Base-by-base conservation (phyloP, 2,888 invertebrate genomes). In the Thera britannica region DNA sequence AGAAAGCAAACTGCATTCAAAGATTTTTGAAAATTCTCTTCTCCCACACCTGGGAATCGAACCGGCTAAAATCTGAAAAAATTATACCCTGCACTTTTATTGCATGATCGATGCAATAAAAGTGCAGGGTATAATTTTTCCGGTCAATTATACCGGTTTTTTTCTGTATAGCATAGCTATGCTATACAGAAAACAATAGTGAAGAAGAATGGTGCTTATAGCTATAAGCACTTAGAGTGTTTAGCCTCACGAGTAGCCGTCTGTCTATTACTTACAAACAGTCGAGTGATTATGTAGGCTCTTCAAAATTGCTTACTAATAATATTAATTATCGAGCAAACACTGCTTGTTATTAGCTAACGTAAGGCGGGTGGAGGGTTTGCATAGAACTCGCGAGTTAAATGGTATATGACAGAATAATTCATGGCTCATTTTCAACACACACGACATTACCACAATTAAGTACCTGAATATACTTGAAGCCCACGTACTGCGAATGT, bases 361-460 rank as follows among this genome's bases (percentile, higher is more conserved):
- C 62, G 62, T 58, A 34, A 52, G 38, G 36, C 34, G 41, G 57
- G 52, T 54, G 57, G 61, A 38, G 11, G 49, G 49, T 62, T 67
- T 58, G 38, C 11, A 62, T 48, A 38, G 59, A 65, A 55, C 59
- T 62, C 23, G 34, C 62, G 54, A 59, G 35, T 55, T 54, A 65
- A 44, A 58, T 58, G 58, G 58, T 35, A 58, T 54, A 36, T 36
- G 35, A 4, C 36, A 55, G 54, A 55, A 36, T 55, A 55, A 52
- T 34, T 52, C 52, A 52, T 52, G 52, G 8, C 51, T 52, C 34
- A 52, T 52, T 52, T 52, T 52, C 23, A 23, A 52, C 52, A 52
- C 52, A 52, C 52, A 52, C 52, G 34, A 23, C 34, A 9, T 52
- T 52, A 52, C 34, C 34, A 52, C 52, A 52, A 34, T 52, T 34